A percentile compares a stretch with the other conserved stretches of the same genome.
Conservation (phyloP, 2,113 vertebrate species). For the Calonectris borealis region DNA sequence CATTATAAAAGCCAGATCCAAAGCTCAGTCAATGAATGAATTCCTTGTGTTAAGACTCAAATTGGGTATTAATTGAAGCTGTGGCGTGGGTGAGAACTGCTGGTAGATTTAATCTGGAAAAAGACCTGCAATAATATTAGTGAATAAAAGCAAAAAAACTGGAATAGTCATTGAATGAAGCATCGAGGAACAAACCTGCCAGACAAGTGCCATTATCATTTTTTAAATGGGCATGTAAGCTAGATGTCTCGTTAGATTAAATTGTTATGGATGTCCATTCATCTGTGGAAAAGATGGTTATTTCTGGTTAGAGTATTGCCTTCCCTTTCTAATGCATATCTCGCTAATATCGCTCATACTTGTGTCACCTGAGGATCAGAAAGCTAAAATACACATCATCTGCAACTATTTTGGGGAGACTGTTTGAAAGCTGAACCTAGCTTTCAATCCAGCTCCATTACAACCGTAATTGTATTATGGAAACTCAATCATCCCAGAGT, state of each 20-base stretch:
- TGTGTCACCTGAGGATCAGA: constrained; percentile 58
- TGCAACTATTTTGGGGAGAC: constrained; percentile 50
- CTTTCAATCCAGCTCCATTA: constrained; percentile 8
- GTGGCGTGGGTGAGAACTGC: not conserved
- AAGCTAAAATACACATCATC: constrained; percentile 31
- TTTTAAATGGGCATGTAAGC: constrained; percentile 48
- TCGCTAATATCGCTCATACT: not conserved
- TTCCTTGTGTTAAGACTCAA: not conserved
- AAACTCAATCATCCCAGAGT: constrained; percentile 47
- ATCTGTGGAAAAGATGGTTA: constrained; percentile 49
- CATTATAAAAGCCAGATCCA: not conserved
- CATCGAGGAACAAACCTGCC: constrained; percentile 30
- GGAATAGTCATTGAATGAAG: not conserved
- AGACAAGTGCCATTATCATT: constrained; percentile 44
- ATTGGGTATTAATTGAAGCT: constrained; percentile 25
- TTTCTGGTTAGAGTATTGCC: constrained; percentile 8
- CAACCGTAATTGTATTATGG: constrained; percentile 40
- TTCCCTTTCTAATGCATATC: not conserved
- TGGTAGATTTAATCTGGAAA: not conserved
- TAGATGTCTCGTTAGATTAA: constrained; percentile 41
- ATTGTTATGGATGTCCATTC: constrained; percentile 43
- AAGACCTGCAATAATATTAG: not conserved
- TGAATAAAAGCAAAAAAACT: not conserved
- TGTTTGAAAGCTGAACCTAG: constrained; percentile 51
- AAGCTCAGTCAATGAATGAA: not conserved